Percentiles rank a stretch among this genome's conserved stretches.
Evolutionary conservation across 2,113 vertebrate species (phyloP).

Genomic region (human (Homo sapiens)): DNA sequence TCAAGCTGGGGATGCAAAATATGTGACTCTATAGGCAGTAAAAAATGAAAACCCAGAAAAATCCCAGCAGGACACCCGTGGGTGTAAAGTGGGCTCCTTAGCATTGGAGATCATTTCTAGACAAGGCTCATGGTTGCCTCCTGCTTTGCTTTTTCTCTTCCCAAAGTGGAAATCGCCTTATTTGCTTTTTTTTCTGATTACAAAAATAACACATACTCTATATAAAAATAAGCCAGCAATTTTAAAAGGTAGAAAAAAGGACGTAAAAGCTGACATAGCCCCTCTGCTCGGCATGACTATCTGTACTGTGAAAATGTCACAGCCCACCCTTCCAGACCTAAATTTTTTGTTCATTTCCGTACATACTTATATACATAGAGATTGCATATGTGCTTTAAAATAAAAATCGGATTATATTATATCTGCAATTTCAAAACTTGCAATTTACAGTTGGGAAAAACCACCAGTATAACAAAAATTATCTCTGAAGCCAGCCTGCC

Average conservation of each 20-base stretch:
- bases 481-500: not conserved
- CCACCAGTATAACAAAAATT: not conserved
- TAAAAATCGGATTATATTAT: not conserved
- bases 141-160: not conserved
- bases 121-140: not conserved
- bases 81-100: not conserved
- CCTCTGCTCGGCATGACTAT: not conserved
- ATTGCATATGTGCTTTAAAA: not conserved
- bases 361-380: not conserved
- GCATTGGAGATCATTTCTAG: not conserved
- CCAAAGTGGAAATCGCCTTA: not conserved
- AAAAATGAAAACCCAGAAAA: not conserved
- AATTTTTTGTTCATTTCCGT: not conserved
- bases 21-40: not conserved
- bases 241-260: not conserved
- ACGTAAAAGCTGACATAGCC: not conserved
- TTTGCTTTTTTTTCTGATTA: constrained; percentile 29
- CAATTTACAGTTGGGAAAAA: not conserved
- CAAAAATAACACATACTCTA: constrained; percentile 8
- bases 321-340: not conserved
- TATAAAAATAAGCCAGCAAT: constrained; percentile 28
- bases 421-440: not conserved
- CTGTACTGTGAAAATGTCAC: not conserved
- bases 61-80: not conserved
- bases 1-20: not conserved